These are phyloP conservation scores for Galerucella calmariensis DNA, from an alignment of 2,888 invertebrate species.

Conservation along the genomic window DNA sequence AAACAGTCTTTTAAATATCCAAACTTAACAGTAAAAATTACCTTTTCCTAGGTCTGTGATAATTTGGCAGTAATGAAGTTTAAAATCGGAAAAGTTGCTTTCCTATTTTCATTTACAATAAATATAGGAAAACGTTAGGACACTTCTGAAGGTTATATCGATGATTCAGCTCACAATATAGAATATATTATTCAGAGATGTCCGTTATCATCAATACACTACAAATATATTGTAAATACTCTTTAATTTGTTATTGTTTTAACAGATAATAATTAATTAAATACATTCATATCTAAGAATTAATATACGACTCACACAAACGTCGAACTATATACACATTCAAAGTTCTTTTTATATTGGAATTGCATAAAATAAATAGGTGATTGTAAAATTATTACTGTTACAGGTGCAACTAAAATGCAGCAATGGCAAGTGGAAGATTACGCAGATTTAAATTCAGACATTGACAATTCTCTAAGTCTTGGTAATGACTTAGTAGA, in stretches of 20 bases:
- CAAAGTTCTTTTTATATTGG: not conserved
- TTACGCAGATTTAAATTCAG: conserved; percentile 75
- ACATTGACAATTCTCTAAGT: conserved; percentile 79
- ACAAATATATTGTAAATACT: not conserved
- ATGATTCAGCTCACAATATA: too few relatives aligned
- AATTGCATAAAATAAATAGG: not conserved
- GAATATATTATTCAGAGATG: too few relatives aligned
- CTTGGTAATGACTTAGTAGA: conserved; percentile 73
- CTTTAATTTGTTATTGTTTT: conserved; percentile 1
- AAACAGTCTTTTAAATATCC: too few relatives aligned
- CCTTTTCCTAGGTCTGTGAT: too few relatives aligned
- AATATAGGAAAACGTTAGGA: too few relatives aligned
- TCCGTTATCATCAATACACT: not conserved
- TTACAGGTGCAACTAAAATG: conserved; percentile 61
- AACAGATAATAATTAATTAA: not conserved
- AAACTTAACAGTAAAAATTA: too few relatives aligned
- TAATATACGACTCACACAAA: not conserved
- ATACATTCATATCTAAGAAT: not conserved
- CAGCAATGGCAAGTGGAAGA: conserved; percentile 70
- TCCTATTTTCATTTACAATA: too few relatives aligned
- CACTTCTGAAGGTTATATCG: too few relatives aligned
- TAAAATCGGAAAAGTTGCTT: too few relatives aligned
- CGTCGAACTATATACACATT: not conserved
- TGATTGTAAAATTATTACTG: conserved; percentile 9
- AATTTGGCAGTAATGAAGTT: too few relatives aligned